phyloP scores from a whole-genome alignment of 35 echinoderm and acorn worm genomes.

The Apostichopus japonicus region DNA sequence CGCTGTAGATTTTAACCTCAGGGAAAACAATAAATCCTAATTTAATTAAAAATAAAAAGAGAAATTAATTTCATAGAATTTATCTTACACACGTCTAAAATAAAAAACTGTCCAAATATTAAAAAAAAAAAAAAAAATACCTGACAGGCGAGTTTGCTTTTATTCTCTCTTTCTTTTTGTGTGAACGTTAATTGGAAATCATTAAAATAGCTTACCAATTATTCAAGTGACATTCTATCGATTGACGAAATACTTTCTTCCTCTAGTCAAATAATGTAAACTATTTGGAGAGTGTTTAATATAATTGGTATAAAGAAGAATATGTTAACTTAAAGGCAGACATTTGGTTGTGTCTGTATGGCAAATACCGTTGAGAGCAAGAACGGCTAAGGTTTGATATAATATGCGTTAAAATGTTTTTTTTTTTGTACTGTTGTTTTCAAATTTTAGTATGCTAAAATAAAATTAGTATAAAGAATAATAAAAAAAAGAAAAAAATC shows the following conservation, averaged over 20 bases:
- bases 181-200: not conserved
- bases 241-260: not conserved
- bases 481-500: too few relatives aligned
- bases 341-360: too few relatives aligned
- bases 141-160: not conserved
- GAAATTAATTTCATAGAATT: constrained; percentile 6
- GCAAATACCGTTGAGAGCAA: too few relatives aligned
- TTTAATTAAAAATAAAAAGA: not conserved
- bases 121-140: not conserved
- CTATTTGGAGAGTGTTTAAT: not conserved
- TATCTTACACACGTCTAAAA: not conserved
- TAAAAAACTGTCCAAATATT: not conserved
- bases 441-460: too few relatives aligned
- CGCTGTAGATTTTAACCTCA: not conserved
- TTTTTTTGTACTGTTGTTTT: too few relatives aligned
- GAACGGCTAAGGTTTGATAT: too few relatives aligned
- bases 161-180: too few relatives aligned
- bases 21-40: not conserved
- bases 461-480: too few relatives aligned
- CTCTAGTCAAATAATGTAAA: not conserved
- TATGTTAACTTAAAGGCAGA: too few relatives aligned
- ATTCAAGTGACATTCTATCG: not conserved
- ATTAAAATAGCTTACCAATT: constrained; percentile 5
- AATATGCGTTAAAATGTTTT: too few relatives aligned
- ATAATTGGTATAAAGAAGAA: too few relatives aligned